phyloP scores from a whole-genome alignment of 2,113 vertebrate genomes.

The Bufo gargarizans region DNA sequence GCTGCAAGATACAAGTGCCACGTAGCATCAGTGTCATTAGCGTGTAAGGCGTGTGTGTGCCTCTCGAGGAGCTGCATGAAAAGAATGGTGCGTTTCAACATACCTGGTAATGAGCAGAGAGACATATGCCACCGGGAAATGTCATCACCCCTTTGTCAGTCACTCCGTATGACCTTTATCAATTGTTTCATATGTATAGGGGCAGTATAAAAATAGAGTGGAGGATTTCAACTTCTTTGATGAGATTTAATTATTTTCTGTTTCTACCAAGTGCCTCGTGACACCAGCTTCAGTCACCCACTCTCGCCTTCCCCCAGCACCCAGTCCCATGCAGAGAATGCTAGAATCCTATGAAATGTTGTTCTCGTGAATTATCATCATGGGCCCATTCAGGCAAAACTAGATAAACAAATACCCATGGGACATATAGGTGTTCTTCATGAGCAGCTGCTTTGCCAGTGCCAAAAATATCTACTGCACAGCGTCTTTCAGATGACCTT shows the following conservation, averaged over 20 bases:
- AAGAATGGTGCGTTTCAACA: conserved; percentile 39
- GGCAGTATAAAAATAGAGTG: conserved; percentile 28
- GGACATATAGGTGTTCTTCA: conserved; percentile 28
- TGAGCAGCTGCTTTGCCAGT: conserved; percentile 35
- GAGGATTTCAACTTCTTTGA: conserved; percentile 25
- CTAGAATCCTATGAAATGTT: conserved; percentile 34
- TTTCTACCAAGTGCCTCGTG: not conserved
- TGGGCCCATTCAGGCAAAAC: conserved; percentile 30
- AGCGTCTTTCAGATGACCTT: conserved; percentile 36
- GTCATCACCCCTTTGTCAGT: conserved; percentile 25
- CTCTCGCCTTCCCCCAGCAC: not conserved
- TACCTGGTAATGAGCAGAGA: conserved; percentile 42
- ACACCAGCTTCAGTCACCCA: not conserved
- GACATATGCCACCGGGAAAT: conserved; percentile 32
- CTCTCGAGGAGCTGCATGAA: conserved; percentile 7
- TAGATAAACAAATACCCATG: conserved; percentile 39
- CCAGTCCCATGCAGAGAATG: not conserved
- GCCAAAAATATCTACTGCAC: conserved; percentile 1
- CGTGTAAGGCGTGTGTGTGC: not conserved
- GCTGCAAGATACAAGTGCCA: conserved; percentile 46
- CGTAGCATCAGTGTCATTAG: conserved; percentile 35
- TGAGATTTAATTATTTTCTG: conserved; percentile 38
- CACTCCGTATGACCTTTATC: conserved; percentile 39
- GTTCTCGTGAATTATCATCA: conserved; percentile 46
- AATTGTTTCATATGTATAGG: conserved; percentile 30